phyloP scores from a whole-genome alignment of 2,797 vertebrate species.

The Danio albolineatus region DNA sequence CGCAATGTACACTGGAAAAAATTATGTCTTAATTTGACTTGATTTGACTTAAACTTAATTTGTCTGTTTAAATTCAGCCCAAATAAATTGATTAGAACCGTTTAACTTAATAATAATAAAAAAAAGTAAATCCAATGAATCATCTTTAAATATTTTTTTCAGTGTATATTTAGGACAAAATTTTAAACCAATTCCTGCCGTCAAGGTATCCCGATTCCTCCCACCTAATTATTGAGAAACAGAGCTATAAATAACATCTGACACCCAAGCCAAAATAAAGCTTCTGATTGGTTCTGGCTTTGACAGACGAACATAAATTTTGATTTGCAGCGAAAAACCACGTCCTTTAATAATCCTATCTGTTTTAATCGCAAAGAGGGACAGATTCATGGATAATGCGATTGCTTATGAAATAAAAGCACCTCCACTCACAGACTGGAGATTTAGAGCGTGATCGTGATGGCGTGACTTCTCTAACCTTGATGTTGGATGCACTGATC shows the following conservation, averaged over 20 bases:
- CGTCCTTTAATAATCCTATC: conserved; percentile 12
- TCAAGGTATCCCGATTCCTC: background rate
- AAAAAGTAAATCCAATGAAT: too few species aligned
- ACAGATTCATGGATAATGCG: conserved; percentile 39
- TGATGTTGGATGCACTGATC: conserved; percentile 49
- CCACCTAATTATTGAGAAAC: background rate
- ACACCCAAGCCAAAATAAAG: background rate
- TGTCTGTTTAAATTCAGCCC: too few species aligned
- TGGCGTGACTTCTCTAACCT: conserved; percentile 57
- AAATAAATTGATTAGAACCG: too few species aligned
- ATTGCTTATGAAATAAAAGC: conserved; percentile 45
- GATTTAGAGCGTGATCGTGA: conserved; percentile 41
- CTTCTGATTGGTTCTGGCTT: background rate
- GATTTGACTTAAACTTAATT: too few species aligned
- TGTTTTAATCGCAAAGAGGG: conserved; percentile 17
- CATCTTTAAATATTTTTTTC: too few species aligned
- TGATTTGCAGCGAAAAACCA: background rate
- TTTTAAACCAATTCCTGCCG: background rate
- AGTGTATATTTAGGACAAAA: background rate
- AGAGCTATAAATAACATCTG: conserved; percentile 18
- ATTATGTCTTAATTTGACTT: too few species aligned
- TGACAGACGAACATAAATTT: conserved; percentile 1
- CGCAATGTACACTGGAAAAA: too few species aligned
- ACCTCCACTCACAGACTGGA: background rate
- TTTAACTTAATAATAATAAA: too few species aligned